phyloP scores from a whole-genome alignment of 92 coral and sea anemone species.

The Porites evermanni region DNA sequence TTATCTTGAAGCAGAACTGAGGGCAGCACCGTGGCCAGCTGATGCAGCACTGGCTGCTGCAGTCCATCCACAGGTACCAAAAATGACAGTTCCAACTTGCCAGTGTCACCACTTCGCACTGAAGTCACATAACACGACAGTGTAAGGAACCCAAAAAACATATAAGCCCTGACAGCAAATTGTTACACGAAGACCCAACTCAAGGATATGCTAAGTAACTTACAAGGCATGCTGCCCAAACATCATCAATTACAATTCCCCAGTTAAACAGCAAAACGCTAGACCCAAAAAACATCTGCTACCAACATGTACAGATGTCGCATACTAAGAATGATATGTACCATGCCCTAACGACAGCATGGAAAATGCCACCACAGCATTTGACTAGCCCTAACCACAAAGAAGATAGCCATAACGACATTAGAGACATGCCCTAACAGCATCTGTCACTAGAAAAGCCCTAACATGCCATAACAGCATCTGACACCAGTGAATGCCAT shows the following conservation, averaged over 20 bases:
- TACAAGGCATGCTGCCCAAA: neutral
- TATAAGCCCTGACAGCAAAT: conserved; percentile 5
- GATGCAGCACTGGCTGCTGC: conserved; percentile 34
- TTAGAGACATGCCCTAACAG: conserved; percentile 15
- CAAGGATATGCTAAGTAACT: neutral
- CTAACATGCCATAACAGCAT: conserved; percentile 25
- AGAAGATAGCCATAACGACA: conserved; percentile 2
- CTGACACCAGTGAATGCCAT: neutral
- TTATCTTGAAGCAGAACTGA: conserved; percentile 50
- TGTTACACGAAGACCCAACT: neutral
- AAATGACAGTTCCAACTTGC: conserved; percentile 7
- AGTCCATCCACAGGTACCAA: conserved; percentile 29
- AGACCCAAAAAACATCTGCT: neutral
- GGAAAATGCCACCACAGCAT: neutral
- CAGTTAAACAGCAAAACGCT: neutral
- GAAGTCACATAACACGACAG: conserved; percentile 10
- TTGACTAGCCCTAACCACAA: neutral
- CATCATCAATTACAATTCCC: neutral
- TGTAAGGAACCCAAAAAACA: neutral
- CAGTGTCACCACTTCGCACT: conserved; percentile 14
- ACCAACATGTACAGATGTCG: conserved; percentile 1
- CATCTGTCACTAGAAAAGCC: conserved; percentile 27
- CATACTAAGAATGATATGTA: neutral
- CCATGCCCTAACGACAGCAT: no score
- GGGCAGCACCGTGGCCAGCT: conserved; percentile 47